A percentile compares a stretch with the other conserved stretches of the same genome.
Conservation (phyloP, 92 coral and sea anemone genomes). For the Epizoanthus scotinus region DNA sequence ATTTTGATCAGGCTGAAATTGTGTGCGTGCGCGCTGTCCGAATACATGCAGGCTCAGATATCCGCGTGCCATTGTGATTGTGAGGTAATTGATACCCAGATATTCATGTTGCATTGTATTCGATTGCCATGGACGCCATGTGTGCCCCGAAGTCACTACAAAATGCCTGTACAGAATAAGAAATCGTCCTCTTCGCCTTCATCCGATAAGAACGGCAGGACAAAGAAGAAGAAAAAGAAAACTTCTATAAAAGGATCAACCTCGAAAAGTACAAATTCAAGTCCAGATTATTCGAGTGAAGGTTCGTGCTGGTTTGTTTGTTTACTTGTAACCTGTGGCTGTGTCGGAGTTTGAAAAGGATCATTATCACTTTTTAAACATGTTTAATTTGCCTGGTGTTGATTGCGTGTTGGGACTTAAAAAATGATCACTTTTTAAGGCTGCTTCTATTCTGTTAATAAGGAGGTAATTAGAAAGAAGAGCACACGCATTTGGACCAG, state of each 20-base stretch:
- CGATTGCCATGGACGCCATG: slow-evolving; percentile 72
- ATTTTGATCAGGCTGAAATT: too few species aligned
- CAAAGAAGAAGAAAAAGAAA: slow-evolving; percentile 80
- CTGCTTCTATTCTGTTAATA: not conserved
- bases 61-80: slow-evolving; percentile 24
- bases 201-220: slow-evolving; percentile 57
- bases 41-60: slow-evolving; percentile 10
- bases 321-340: slow-evolving; percentile 43
- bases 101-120: not conserved
- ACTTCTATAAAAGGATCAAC: slow-evolving; percentile 32
- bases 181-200: slow-evolving; percentile 53
- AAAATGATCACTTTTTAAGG: not conserved
- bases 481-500: not conserved
- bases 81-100: not conserved
- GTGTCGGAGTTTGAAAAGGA: not conserved
- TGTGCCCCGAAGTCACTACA: slow-evolving; percentile 36
- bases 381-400: not conserved
- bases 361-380: not conserved
- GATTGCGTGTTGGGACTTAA: not conserved
- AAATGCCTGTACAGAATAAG: slow-evolving; percentile 75
- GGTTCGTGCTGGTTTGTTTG: slow-evolving; percentile 61
- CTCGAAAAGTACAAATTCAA: slow-evolving; percentile 52
- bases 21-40: slow-evolving; percentile 14
- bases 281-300: slow-evolving; percentile 71
- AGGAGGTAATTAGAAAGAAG: not conserved